Evolutionary conservation across 2,888 invertebrate species (phyloP).

Genomic region (Phrixothrix hirtus): DNA sequence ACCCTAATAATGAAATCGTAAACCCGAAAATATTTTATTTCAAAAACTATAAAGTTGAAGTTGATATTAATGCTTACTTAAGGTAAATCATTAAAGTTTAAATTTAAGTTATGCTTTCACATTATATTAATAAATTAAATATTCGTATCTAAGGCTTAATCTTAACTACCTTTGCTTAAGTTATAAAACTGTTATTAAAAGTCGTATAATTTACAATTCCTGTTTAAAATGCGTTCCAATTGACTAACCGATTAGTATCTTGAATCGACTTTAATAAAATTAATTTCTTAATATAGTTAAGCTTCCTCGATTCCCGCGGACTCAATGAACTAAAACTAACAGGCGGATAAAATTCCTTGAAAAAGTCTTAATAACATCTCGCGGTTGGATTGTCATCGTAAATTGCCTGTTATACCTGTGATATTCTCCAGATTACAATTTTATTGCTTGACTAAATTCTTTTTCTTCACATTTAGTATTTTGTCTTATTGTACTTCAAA

Average conservation of each 20-base stretch:
- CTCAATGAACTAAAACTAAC: constrained; percentile 40
- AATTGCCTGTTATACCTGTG: constrained; percentile 33
- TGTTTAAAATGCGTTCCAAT: constrained; percentile 10
- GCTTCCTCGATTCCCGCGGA: constrained; percentile 17
- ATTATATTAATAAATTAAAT: too few relatives aligned
- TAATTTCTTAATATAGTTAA: constrained; percentile 24
- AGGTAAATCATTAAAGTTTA: too few relatives aligned
- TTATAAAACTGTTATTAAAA: too few relatives aligned
- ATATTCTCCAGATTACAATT: constrained; percentile 36
- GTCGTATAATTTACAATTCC: constrained; percentile 9
- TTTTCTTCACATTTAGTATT: constrained; percentile 12
- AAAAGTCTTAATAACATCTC: constrained; percentile 50
- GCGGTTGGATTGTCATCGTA: constrained; percentile 46
- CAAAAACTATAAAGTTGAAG: too few relatives aligned
- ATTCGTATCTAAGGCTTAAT: too few relatives aligned
- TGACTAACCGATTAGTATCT: constrained; percentile 9
- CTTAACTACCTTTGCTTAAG: too few relatives aligned
- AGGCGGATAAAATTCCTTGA: constrained; percentile 42
- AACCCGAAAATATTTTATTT: too few relatives aligned
- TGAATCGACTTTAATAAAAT: constrained; percentile 17
- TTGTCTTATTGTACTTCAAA: constrained; percentile 7
- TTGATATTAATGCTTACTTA: too few relatives aligned
- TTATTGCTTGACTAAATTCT: constrained; percentile 27
- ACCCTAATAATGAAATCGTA: too few relatives aligned
- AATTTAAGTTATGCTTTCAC: too few relatives aligned